Evolutionary conservation across 2,888 invertebrate species (phyloP), one percentile per base, ranked within the genome.

Genomic region (Polydrusus cervinus): DNA sequence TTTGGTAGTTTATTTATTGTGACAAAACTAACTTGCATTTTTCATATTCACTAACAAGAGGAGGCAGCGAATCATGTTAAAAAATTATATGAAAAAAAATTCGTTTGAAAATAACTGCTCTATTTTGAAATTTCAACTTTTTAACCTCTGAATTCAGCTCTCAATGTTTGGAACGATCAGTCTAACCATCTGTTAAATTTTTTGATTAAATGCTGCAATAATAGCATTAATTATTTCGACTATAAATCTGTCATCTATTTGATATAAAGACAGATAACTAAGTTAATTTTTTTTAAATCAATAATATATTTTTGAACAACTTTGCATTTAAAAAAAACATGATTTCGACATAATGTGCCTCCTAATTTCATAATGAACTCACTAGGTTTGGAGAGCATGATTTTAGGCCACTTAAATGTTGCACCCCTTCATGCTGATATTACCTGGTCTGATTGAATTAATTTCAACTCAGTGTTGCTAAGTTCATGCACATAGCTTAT

Each of bases 351-450:
- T 25, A 25, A 25, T 43, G 13, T 43, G 43, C 43, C n/a, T 43
- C 43, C 43, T n/a, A 43, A 9, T 43, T 43, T 6, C 43, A 43
- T 43, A 43, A 43, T 6, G 43, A 43, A 43, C n/a, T 43, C 43
- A 47, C 34, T 60, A 55, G 30, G 55, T 30, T 55, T 38, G 38
- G 38, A 60, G 40, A 16, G 57, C 57, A 60, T 60, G 57, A 60
- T 16, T 57, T n/a, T 57, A 57, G 34, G 43, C 55, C 64, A 74
- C 49, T 61, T 69, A 62, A 30, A 47, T 74, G 74, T 74, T 74
- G 74, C 74, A 74, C 74, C 74, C 74, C 74, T 69, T 74, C 74
- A 74, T 74, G 74, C 74, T 74, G 74, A 68, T 69, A 55, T 74
- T 74, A 74, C 74, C 74, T 74, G 74, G 30, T 74, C 74, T 74